phyloP scores from a whole-genome alignment of 2,797 vertebrate genomes.

The Oreochromis grahami region DNA sequence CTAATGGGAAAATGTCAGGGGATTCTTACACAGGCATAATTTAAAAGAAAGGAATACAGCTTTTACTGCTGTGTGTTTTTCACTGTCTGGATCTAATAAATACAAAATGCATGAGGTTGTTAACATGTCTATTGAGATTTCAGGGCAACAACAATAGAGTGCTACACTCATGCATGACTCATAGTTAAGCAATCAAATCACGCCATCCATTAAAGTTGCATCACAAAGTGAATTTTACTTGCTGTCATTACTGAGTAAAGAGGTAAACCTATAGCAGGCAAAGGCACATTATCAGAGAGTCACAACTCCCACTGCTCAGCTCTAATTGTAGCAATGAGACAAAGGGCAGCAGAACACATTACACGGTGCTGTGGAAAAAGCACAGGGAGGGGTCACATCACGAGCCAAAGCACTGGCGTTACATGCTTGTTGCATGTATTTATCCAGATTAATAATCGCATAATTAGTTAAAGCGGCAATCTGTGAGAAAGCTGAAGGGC shows the following conservation, averaged over 20 bases:
- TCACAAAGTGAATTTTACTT: neutral
- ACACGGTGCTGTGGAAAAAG: constrained; percentile 25
- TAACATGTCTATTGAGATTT: neutral
- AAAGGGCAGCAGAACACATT: neutral
- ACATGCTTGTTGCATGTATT: neutral
- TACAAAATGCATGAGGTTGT: neutral
- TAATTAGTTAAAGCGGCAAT: neutral
- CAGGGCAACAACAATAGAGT: neutral
- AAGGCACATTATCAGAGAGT: neutral
- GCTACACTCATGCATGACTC: neutral
- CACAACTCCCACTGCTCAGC: constrained; percentile 15
- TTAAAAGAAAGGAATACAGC: neutral
- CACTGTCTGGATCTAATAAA: neutral
- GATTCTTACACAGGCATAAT: neutral
- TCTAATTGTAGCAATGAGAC: constrained; percentile 38
- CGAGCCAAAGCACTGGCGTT: neutral
- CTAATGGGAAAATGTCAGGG: neutral
- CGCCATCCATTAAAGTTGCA: neutral
- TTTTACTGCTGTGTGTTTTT: neutral
- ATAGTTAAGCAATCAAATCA: neutral
- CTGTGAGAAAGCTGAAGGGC: neutral
- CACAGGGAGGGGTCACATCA: neutral
- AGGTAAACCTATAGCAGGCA: accelerated
- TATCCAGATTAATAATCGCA: neutral
- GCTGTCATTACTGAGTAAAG: neutral